phyloP scores from a whole-genome alignment of 2,113 vertebrate genomes.

The Uropsilus gracilis region DNA sequence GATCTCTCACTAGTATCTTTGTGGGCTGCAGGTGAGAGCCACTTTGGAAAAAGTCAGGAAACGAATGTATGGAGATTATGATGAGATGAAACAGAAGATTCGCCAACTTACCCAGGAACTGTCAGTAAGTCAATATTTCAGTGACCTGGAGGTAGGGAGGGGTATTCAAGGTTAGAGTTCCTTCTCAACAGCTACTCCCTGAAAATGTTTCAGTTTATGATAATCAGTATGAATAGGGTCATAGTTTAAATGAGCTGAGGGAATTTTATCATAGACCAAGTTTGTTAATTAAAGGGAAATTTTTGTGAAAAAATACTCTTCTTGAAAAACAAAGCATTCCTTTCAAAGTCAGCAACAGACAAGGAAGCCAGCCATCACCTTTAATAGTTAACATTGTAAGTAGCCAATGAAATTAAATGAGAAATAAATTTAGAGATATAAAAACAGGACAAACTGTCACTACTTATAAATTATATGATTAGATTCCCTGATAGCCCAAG shows the following conservation, averaged over 20 bases:
- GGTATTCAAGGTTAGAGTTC: not conserved
- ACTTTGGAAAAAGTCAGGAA: slow-evolving; percentile 98
- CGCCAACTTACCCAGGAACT: slow-evolving; percentile 93
- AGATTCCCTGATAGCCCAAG: not conserved
- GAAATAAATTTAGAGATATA: not conserved
- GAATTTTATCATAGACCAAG: not conserved
- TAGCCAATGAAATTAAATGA: not conserved
- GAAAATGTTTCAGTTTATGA: not conserved
- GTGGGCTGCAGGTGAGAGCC: slow-evolving; percentile 92
- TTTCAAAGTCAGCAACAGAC: not conserved
- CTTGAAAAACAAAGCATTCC: not conserved
- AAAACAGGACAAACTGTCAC: not conserved
- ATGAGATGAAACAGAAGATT: slow-evolving; percentile 96
- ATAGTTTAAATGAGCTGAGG: not conserved
- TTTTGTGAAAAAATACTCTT: not conserved
- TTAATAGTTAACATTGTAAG: not conserved
- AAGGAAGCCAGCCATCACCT: not conserved
- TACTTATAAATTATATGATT: not conserved
- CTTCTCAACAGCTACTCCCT: not conserved
- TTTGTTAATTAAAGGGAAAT: not conserved
- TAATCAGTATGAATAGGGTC: not conserved
- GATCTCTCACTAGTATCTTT: slow-evolving; percentile 6
- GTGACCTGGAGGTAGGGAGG: not conserved
- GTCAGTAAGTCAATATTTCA: slow-evolving; percentile 83
- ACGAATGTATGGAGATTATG: slow-evolving; percentile 96